Evolutionary conservation across 2,797 vertebrate genomes (phyloP).

Genomic region (Hoplostethus mediterraneus): DNA sequence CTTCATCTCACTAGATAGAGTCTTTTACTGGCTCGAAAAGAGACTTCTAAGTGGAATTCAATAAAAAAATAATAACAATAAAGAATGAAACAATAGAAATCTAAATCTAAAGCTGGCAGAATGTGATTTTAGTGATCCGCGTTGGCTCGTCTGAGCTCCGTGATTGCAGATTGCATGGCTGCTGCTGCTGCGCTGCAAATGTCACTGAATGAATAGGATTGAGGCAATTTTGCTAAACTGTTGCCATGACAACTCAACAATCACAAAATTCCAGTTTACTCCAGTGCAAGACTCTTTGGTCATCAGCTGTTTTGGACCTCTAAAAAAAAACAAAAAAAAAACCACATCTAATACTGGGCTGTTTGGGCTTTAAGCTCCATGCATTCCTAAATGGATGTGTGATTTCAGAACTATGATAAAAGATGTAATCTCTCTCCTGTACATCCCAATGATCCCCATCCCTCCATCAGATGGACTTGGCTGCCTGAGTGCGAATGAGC

Average conservation of each 20-base stretch:
- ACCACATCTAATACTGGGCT: neutral
- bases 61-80: no score
- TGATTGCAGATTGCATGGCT: no score
- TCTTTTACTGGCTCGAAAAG: constrained; percentile 6
- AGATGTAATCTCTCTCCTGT: neutral
- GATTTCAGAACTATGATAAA: no score
- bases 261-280: neutral
- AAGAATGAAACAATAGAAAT: no score
- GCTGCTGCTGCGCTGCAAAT: neutral
- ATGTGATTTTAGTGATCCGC: no score
- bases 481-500: constrained; percentile 9
- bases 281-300: neutral
- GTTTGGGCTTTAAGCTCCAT: no score
- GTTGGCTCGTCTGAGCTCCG: no score
- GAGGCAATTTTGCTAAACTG: neutral
- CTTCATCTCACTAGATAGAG: neutral
- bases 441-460: neutral
- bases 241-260: neutral
- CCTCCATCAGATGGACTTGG: neutral
- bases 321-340: neutral
- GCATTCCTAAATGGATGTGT: no score
- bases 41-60: neutral
- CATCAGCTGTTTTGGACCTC: neutral
- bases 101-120: no score
- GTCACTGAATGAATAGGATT: neutral